phyloP scores from a whole-genome alignment of 1,140 invertebrate genomes.

The Zaprionus vittiger region DNA sequence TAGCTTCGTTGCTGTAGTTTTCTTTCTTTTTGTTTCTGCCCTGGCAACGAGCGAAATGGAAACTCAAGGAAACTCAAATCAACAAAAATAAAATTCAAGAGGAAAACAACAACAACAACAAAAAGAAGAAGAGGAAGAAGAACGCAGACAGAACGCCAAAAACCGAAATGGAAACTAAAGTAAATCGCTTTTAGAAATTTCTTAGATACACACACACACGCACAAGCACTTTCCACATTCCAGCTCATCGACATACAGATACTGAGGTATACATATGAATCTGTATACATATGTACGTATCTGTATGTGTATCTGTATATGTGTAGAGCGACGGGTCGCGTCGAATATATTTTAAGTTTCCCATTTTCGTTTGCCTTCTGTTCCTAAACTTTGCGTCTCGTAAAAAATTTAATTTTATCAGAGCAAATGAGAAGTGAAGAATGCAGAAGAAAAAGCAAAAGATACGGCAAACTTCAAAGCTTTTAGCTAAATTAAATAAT shows the following conservation, averaged over 20 bases:
- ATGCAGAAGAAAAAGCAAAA: conserved; percentile 51
- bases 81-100: conserved; percentile 64
- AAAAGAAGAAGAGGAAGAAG: background rate
- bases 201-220: conserved; percentile 51
- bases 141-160: conserved; percentile 54
- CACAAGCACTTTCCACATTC: conserved; percentile 24
- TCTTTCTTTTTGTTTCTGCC: conserved; percentile 20
- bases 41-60: conserved; percentile 56
- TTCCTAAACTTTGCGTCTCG: conserved; percentile 19
- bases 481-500: conserved; percentile 79
- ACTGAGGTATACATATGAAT: conserved; percentile 9
- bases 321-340: conserved; percentile 15
- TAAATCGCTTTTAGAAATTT: conserved; percentile 73
- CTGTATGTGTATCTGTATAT: background rate
- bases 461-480: conserved; percentile 60
- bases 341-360: conserved; percentile 70
- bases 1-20: conserved; percentile 33
- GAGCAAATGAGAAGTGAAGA: conserved; percentile 32
- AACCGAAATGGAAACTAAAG: conserved; percentile 70
- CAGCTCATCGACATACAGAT: conserved; percentile 19
- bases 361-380: conserved; percentile 39
- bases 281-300: background rate
- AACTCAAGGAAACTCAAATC: conserved; percentile 55
- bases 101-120: conserved; percentile 32
- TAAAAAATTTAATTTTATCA: conserved; percentile 74